Conservation (phyloP, 2,888 invertebrate species). For the Callyntrura sp. region DNA sequence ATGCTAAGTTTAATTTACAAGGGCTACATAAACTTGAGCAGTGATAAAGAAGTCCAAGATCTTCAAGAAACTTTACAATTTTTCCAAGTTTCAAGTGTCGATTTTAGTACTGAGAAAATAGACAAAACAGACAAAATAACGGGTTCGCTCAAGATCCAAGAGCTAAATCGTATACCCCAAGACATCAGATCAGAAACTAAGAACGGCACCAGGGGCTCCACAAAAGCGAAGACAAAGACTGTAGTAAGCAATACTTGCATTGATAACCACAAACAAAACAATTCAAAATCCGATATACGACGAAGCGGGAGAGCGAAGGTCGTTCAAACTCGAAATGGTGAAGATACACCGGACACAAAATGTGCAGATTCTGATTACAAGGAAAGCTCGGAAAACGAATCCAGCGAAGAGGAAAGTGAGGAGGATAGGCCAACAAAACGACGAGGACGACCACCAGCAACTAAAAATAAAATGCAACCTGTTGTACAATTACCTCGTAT, state of each 20-base stretch:
- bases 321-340: not conserved
- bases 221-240: no score
- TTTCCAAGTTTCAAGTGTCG: constrained; percentile 54
- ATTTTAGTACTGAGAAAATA: not conserved
- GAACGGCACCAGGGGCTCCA: not conserved
- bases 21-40: constrained; percentile 55
- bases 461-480: not conserved
- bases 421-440: not conserved
- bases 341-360: not conserved
- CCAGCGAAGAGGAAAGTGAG: not conserved
- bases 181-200: constrained; percentile 17
- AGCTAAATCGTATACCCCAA: constrained; percentile 56
- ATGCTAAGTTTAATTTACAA: constrained; percentile 71
- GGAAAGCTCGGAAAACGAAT: not conserved
- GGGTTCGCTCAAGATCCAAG: constrained; percentile 53
- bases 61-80: constrained; percentile 50
- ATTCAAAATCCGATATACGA: not conserved
- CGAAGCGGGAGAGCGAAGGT: not conserved
- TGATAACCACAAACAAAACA: no score
- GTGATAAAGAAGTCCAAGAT: constrained; percentile 23
- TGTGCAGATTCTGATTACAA: constrained; percentile 10
- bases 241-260: no score
- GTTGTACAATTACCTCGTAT: constrained; percentile 26
- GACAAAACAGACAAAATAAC: not conserved
- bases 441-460: not conserved